Evolutionary conservation across 2,797 vertebrate genomes (phyloP), one percentile per base, ranked within the genome.

Genomic region (Lagocephalus sceleratus): DNA sequence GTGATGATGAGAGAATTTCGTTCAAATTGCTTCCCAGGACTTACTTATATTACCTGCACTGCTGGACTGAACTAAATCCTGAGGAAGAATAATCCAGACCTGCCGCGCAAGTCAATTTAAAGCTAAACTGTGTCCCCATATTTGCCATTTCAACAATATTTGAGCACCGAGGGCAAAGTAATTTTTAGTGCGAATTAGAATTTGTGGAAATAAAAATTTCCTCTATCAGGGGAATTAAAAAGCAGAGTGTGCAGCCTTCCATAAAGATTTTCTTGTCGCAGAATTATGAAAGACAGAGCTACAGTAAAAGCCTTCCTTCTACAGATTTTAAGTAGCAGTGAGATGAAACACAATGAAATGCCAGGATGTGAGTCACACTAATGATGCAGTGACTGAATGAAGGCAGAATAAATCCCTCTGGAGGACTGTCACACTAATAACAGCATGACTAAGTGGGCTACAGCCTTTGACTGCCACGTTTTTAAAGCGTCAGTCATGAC

Each of bases 311-410:
- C 57, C 17, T 57, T 23, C 14, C 2, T 2, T 32, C 43, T 25
- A 35, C 55, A 66, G 56, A 44, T 75, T 76, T 71, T 54, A 66
- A 62, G 65, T 57, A 57, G 46, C 68, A 65, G 63, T 47, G 48
- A 51, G 57, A 81, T 66, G 75, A 77, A 68, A 74, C 63, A 23
- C 39, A 16, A 56, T 66, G 66, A 78, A 75, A 81, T 67, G 63
- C 65, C 76, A 68, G 57, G 54, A 62, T 76, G 64, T 78, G 73
- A 83, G 57, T 80, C 71, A 80, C 32, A 29, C 65, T 77, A 72
- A 67, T 73, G 62, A 77, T 63, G 59, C 53, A 63, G 49, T 16
- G 17, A 54, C 2, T 66, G 53, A 71, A 80, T 53, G 57, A 75
- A 75, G 66, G 66, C 57, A 60, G 59, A 71, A 69, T 58, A 15